These are phyloP conservation scores for Hycleus cichorii DNA, from an alignment of 1,140 invertebrate species.

Conservation along the genomic window DNA sequence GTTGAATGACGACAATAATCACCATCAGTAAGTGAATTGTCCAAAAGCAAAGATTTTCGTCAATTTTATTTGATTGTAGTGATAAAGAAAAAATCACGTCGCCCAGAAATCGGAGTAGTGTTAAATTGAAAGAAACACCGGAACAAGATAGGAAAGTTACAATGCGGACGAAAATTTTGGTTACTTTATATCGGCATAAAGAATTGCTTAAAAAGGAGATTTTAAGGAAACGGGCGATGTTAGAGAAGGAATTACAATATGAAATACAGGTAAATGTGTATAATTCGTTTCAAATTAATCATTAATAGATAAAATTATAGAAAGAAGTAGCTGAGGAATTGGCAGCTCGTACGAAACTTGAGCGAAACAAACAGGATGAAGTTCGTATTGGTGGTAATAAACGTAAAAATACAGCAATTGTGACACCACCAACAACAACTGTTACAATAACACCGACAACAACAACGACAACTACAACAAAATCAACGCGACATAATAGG, in stretches of 20 bases:
- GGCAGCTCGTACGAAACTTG: conserved; percentile 57
- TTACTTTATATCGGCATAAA: conserved; percentile 74
- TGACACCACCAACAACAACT: conserved; percentile 44
- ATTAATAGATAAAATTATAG: conserved; percentile 36
- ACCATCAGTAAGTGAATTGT: conserved; percentile 24
- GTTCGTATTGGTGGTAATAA: conserved; percentile 52
- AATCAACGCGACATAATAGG: conserved; percentile 21
- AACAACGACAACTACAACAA: conserved; percentile 23
- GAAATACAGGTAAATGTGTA: conserved; percentile 67
- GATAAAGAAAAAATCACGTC: conserved; percentile 33
- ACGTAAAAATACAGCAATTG: conserved; percentile 45
- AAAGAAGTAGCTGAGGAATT: conserved; percentile 64
- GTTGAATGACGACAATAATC: conserved; percentile 17
- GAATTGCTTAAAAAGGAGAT: conserved; percentile 92
- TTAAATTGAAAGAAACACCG: conserved; percentile 39
- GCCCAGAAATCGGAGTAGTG: conserved; percentile 21
- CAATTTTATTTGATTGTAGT: conserved; percentile 14
- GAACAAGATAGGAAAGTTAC: conserved; percentile 47
- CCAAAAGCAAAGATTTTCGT: neutral
- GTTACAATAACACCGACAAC: conserved; percentile 36
- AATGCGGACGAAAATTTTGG: conserved; percentile 53
- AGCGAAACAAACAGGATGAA: conserved; percentile 64
- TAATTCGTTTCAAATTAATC: neutral
- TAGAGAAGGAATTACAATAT: conserved; percentile 86
- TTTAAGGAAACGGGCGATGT: conserved; percentile 76